Evolutionary conservation across 2,888 invertebrate genomes (phyloP).

Genomic region (Escarpia spicata): DNA sequence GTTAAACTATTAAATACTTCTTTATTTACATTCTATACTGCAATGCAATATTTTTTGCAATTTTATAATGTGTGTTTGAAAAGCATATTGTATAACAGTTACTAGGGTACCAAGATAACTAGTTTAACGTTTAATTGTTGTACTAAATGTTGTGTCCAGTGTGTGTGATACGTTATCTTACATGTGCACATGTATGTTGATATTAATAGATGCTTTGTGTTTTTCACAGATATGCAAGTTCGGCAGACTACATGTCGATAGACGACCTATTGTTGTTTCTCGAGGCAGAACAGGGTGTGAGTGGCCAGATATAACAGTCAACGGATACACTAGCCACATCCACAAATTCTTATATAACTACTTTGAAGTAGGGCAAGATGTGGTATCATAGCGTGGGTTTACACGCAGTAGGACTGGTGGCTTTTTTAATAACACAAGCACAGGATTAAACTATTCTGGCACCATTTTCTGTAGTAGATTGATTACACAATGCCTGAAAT

Average conservation of each 20-base stretch:
- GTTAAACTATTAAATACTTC: too few species aligned
- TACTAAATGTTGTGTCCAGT: background rate
- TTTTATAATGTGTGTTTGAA: background rate
- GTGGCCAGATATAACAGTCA: slow-evolving; percentile 20
- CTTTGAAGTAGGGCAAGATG: too few species aligned
- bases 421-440: too few species aligned
- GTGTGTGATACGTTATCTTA: background rate
- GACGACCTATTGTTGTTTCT: slow-evolving; percentile 71
- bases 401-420: too few species aligned
- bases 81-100: background rate
- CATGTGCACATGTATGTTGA: background rate
- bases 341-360: too few species aligned
- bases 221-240: slow-evolving; percentile 67
- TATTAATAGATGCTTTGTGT: background rate
- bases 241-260: slow-evolving; percentile 70
- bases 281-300: slow-evolving; percentile 72
- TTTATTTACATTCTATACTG: too few species aligned
- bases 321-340: too few species aligned
- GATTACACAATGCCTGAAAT: too few species aligned
- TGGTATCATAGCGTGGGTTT: too few species aligned
- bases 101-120: background rate
- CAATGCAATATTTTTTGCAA: background rate
- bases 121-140: background rate
- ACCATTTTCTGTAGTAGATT: too few species aligned
- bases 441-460: too few species aligned